phyloP scores from a whole-genome alignment of 2,113 vertebrate species.

The Sander lucioperca region DNA sequence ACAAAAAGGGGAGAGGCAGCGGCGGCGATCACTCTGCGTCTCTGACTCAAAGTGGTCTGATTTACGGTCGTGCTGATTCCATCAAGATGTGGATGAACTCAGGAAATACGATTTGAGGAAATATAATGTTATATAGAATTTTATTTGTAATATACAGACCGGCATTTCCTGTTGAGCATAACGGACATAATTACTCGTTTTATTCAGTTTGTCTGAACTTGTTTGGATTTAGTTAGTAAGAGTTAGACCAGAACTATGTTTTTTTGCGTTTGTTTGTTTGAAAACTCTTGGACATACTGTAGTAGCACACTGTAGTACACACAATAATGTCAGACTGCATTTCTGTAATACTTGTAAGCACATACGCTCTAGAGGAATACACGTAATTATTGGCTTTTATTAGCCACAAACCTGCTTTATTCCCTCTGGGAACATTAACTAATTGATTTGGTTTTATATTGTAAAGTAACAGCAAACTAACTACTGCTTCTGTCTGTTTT shows the following conservation, averaged over 20 bases:
- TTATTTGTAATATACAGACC: constrained; percentile 21
- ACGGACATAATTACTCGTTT: constrained; percentile 17
- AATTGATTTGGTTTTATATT: constrained; percentile 9
- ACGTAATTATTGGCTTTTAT: background rate
- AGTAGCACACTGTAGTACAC: background rate
- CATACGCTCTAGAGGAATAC: background rate
- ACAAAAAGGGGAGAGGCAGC: constrained; percentile 34
- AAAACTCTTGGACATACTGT: background rate
- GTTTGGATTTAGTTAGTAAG: constrained; percentile 36
- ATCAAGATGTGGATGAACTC: constrained; percentile 59
- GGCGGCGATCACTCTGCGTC: constrained; percentile 12
- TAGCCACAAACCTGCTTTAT: background rate
- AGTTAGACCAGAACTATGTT: constrained; percentile 23
- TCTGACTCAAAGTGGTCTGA: constrained; percentile 64
- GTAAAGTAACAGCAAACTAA: constrained; percentile 1
- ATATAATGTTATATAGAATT: constrained; percentile 22
- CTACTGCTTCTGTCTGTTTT: background rate
- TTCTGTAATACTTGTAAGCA: background rate
- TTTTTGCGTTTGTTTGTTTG: background rate
- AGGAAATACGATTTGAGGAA: constrained; percentile 64
- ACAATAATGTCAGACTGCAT: background rate
- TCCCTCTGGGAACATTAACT: background rate
- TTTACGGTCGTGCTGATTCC: constrained; percentile 64
- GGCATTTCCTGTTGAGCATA: constrained; percentile 8
- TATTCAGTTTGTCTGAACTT: constrained; percentile 52